Evolutionary conservation across 2,113 vertebrate species (phyloP).

Genomic region (Coptodon bakossiorum): DNA sequence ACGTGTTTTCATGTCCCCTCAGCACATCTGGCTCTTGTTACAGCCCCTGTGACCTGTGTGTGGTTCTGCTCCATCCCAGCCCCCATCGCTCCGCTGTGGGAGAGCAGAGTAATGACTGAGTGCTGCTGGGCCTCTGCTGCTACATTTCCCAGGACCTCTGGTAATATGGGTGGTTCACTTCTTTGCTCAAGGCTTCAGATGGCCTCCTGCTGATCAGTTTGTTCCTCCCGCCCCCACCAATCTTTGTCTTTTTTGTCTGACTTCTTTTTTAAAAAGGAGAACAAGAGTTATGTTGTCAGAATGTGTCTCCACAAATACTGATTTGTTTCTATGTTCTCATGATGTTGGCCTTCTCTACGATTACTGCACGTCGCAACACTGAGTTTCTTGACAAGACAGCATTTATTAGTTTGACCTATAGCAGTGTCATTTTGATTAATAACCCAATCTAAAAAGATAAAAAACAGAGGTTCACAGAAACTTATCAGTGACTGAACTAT

Average conservation of each 20-base stretch:
- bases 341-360: background rate
- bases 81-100: constrained; percentile 40
- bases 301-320: background rate
- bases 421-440: background rate
- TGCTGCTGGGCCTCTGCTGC: constrained; percentile 19
- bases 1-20: constrained; percentile 46
- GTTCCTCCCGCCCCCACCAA: background rate
- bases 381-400: background rate
- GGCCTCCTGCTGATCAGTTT: constrained; percentile 32
- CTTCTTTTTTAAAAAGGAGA: background rate
- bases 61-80: constrained; percentile 50
- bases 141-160: constrained; percentile 46
- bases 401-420: background rate
- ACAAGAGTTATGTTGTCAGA: background rate
- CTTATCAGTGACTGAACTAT: background rate
- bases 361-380: background rate
- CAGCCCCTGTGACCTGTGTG: constrained; percentile 53
- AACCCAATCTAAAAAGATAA: background rate
- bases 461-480: background rate
- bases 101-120: constrained; percentile 48
- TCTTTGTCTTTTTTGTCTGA: background rate
- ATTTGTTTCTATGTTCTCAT: background rate
- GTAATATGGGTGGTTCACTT: constrained; percentile 44
- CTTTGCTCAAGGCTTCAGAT: constrained; percentile 21
- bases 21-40: constrained; percentile 74